Base-by-base conservation (phyloP, 2,797 vertebrate genomes). In the Lerista edwardsae region DNA sequence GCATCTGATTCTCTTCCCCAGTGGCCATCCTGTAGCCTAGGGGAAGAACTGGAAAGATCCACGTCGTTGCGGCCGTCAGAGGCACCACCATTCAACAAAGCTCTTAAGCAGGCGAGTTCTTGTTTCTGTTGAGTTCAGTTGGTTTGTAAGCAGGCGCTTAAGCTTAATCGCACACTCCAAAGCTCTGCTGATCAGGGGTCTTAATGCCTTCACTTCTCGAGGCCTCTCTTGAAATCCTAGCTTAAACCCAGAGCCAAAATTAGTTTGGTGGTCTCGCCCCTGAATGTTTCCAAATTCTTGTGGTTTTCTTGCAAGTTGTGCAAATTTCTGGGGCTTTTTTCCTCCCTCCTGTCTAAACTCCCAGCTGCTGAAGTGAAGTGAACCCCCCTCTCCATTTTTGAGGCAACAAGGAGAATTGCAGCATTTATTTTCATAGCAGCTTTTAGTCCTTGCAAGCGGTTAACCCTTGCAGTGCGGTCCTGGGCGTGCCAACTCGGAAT, bases 271-370 rank as follows among this genome's bases (percentile, higher is more conserved):
- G 75, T 79, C 51, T 75, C 76, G 2, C 73, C 73, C 36, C 59
- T 62, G 69, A 77, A 72, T 71, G 73, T 81, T 86, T 82, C 79
- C 84, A 86, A 81, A 82, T 86, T 77, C 79, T 82, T 86, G 84
- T 76, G 84, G 84, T 62, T 71, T 81, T 71, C 41, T 82, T 71
- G 84, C 65, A 82, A 71, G 55, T 76, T 15, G 41, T 86, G 78
- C 36, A 75, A 80, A 85, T 69, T 57, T 65, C 62, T 44, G 25
- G 51, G 29, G 41, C n/a, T 31, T 34, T 2, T 34, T 3, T 44
- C 27, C 36, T 14, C 10, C 44, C 39, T 41, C 34, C 19, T 17
- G 36, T 29, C 41, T 44, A 31, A 61, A 76, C 55, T 81, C 65
- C 73, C 79, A 71, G 79, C 55, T 76, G 79, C 79, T 76, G 19